Percentiles rank a stretch among this genome's conserved stretches.
phyloP scores from a whole-genome alignment of 2,888 invertebrate species.

The Lycaena phlaeas region DNA sequence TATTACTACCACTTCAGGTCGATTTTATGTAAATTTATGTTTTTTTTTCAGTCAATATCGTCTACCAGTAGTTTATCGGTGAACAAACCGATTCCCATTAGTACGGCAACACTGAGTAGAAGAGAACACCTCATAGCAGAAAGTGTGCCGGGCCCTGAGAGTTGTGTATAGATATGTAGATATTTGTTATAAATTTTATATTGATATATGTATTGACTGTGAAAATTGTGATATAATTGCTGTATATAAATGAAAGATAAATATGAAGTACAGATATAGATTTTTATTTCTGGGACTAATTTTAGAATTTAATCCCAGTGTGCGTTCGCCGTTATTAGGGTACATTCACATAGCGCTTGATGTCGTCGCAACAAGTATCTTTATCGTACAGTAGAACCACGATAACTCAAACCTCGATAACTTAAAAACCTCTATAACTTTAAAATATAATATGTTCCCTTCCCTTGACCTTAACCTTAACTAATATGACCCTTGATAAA shows the following conservation, averaged over 20 bases:
- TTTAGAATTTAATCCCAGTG: too few species aligned
- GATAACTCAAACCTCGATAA: too few species aligned
- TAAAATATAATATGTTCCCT: too few species aligned
- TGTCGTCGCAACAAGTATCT: too few species aligned
- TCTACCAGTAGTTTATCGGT: slow-evolving; percentile 36
- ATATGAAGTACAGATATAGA: slow-evolving; percentile 14
- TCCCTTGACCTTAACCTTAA: too few species aligned
- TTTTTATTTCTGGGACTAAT: too few species aligned
- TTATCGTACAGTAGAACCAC: too few species aligned
- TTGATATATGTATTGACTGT: slow-evolving; percentile 38
- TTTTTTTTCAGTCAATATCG: slow-evolving; percentile 36
- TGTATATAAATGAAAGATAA: slow-evolving; percentile 35
- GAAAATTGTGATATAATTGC: slow-evolving; percentile 38
- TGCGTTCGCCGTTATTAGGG: too few species aligned
- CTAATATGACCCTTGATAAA: too few species aligned
- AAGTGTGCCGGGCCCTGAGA: slow-evolving; percentile 65
- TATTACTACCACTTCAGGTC: too few species aligned
- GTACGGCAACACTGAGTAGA: slow-evolving; percentile 50
- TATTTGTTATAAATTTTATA: slow-evolving; percentile 25
- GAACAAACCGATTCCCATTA: slow-evolving; percentile 36
- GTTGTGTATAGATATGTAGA: slow-evolving; percentile 52
- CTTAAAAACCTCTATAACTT: too few species aligned
- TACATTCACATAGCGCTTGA: too few species aligned
- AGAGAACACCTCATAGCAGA: slow-evolving; percentile 64
- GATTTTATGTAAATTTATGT: slow-evolving; percentile 1